A percentile compares a stretch with the other conserved stretches of the same genome.
phyloP scores from a whole-genome alignment of 2,888 invertebrate species.

The Drosophila tripunctata region DNA sequence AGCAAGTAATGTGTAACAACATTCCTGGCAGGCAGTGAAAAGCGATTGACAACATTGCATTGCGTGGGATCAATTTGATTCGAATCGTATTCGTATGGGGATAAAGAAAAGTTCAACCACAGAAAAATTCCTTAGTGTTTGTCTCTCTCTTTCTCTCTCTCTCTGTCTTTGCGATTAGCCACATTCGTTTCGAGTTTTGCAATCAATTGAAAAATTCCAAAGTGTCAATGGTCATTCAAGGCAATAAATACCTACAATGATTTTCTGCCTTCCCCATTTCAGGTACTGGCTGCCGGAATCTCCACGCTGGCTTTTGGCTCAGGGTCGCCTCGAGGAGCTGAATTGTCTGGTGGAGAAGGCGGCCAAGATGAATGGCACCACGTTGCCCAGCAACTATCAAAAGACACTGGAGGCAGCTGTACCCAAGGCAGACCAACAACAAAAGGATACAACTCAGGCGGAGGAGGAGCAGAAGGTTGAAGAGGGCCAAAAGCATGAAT shows the following conservation, averaged over 20 bases:
- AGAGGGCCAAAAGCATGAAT: conserved; percentile 62
- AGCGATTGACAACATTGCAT: conserved; percentile 57
- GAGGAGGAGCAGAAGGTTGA: conserved; percentile 20
- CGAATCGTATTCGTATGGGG: too few species aligned
- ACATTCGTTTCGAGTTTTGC: conserved; percentile 7
- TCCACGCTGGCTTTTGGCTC: conserved; percentile 90
- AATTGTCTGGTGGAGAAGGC: conserved; percentile 87
- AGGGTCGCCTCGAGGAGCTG: conserved; percentile 89
- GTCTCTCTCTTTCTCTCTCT: conserved; percentile 10
- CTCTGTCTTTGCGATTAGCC: conserved; percentile 27
- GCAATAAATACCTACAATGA: conserved; percentile 57
- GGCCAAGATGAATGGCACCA: conserved; percentile 87
- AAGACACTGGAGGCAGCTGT: conserved; percentile 85
- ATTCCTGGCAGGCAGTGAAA: conserved; percentile 62
- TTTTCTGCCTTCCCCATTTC: conserved; percentile 17
- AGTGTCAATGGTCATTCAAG: conserved; percentile 48
- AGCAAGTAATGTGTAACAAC: conserved; percentile 33
- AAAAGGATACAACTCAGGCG: conserved; percentile 22
- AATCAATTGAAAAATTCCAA: conserved; percentile 74
- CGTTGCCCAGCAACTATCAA: conserved; percentile 88
- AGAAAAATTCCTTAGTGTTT: conserved; percentile 67
- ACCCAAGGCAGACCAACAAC: conserved; percentile 80
- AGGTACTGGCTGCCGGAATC: conserved; percentile 92
- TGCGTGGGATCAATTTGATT: conserved; percentile 70
- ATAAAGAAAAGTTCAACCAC: conserved; percentile 51